Base-by-base conservation (phyloP, 2,888 invertebrate species). In the Leucophenga montana region DNA sequence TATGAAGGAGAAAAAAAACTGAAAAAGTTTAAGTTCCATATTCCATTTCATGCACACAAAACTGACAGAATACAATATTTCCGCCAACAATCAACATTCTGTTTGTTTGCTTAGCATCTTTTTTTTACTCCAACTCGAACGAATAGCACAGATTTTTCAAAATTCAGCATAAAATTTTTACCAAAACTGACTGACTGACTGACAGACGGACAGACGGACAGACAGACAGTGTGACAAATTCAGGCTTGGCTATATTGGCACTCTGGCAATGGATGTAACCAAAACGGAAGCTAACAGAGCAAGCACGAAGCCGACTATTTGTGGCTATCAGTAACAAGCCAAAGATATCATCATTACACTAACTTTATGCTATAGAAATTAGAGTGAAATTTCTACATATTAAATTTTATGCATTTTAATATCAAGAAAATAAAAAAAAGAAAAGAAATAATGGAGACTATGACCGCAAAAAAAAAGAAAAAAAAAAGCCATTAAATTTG, bases 41-140 rank as follows among this genome's bases (percentile, higher is more conserved):
- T 64, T 20, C 16, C 46, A 22, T 22, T 46, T 20, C 62, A 64
- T 46, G 62, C 48, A 64, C 46, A 8, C 46, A 64, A 46, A 64
- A 64, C 46, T 64, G 62, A 46, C 62, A 48, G 62, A 48, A 64
- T 16, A 64, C 46, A 64, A 64, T 64, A 64, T 64, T 64, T 64
- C 62, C 62, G 62, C 62, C 48, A 64, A 48, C 62, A 64, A 64
- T 64, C 62, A 64, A 64, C 62, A 48, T 64, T 64, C 48, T 18
- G 62, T 64, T 64, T 48, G 62, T 64, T 64, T 50, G n/a, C 50
- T 18, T 8, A 16, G 50, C 50, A 13, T 18, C 48, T 33, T 33
- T 33, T 33, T 33, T 33, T 33, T 33, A 54, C n/a, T n/a, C n/a
- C n/a, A n/a, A n/a, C n/a, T n/a, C n/a, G n/a, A n/a, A n/a, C 20